phyloP scores from a whole-genome alignment of 2,888 invertebrate species.

The Euzophera pinguis region DNA sequence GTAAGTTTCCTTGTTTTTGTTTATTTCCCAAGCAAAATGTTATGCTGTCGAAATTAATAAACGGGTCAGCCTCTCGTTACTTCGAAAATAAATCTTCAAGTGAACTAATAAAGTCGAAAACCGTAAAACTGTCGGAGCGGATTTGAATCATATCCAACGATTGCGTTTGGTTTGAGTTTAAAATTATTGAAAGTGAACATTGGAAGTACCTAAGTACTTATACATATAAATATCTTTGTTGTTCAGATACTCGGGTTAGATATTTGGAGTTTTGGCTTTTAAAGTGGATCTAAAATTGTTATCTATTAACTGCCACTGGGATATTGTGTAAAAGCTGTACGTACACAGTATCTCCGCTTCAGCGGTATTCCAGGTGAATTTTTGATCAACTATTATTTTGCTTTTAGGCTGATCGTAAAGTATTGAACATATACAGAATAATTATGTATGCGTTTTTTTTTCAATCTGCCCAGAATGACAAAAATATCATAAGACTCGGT shows the following conservation, averaged over 20 bases:
- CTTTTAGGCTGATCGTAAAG: too few species aligned
- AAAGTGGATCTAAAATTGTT: background rate
- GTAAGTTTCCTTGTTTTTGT: conserved; percentile 26
- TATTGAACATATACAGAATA: too few species aligned
- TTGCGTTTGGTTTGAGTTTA: conserved; percentile 7
- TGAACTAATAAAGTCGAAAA: conserved; percentile 6
- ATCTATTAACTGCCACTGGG: background rate
- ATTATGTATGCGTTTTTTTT: too few species aligned
- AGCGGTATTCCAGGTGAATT: too few species aligned
- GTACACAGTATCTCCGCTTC: too few species aligned
- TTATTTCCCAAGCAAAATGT: conserved; percentile 13
- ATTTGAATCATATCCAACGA: conserved; percentile 6
- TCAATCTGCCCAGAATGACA: too few species aligned
- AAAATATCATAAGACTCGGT: too few species aligned
- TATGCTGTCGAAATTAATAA: conserved; percentile 15
- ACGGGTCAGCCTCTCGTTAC: conserved; percentile 1
- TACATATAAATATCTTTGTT: conserved; percentile 1
- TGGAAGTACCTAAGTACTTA: conserved; percentile 1
- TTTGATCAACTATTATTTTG: too few species aligned
- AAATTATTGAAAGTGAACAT: conserved; percentile 8
- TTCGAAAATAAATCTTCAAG: conserved; percentile 3
- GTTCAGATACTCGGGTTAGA: background rate
- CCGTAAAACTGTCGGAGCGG: conserved; percentile 5
- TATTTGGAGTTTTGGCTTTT: background rate
- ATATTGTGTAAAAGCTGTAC: background rate